Conservation (phyloP, 2,113 vertebrate genomes). For the Tachuris rubrigastra region DNA sequence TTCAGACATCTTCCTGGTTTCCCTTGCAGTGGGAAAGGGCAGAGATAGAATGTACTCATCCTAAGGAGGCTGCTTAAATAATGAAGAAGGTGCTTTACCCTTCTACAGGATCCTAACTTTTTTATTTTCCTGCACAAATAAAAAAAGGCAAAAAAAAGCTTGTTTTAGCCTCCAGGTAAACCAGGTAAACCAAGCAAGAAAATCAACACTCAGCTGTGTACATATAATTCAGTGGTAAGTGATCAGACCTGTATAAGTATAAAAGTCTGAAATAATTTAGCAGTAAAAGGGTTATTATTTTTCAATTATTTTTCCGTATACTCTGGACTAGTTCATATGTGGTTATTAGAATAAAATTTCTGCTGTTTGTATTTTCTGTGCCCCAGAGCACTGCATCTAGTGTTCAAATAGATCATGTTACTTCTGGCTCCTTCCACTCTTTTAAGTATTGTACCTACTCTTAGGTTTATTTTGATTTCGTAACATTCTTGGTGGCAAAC, state of each 20-base stretch:
- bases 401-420: background rate
- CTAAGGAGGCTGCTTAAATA: background rate
- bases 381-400: background rate
- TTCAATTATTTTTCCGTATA: background rate
- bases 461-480: background rate
- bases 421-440: background rate
- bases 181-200: background rate
- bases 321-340: background rate
- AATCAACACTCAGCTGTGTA: background rate
- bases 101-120: background rate
- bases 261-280: background rate
- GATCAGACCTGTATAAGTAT: background rate
- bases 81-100: background rate
- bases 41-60: fast-evolving
- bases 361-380: background rate
- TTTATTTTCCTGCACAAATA: background rate
- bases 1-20: background rate
- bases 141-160: background rate
- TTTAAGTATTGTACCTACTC: background rate
- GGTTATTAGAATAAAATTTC: background rate
- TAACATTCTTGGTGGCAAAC: background rate
- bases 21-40: background rate
- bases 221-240: background rate
- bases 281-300: background rate
- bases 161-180: background rate